A percentile compares a stretch with the other conserved stretches of the same genome.
These are phyloP conservation scores for Molothrus aeneus DNA, from an alignment of 2,797 vertebrate genomes.

Conservation along the genomic window DNA sequence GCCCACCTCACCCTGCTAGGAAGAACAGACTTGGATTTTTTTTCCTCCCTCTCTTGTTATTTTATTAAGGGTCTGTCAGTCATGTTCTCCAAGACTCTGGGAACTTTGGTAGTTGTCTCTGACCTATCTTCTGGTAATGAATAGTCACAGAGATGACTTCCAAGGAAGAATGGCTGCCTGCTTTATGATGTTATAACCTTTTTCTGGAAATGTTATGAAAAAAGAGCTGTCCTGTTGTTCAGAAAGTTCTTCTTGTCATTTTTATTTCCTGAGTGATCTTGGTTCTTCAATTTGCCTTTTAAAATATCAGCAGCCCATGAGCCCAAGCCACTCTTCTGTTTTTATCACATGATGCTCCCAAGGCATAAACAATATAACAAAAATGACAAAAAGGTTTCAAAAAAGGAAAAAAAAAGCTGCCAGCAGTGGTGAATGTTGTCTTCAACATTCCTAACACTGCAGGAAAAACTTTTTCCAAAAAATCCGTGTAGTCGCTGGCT, in stretches of 20 bases:
- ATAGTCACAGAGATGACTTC: neutral
- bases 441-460: neutral
- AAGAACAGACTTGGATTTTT: neutral
- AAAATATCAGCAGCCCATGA: neutral
- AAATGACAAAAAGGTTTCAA: neutral
- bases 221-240: neutral
- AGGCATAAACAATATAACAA: neutral
- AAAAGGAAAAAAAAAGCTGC: neutral
- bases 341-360: neutral
- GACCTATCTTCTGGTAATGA: neutral
- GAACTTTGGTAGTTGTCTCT: neutral
- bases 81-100: neutral
- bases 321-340: neutral
- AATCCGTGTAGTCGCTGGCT: neutral
- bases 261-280: neutral
- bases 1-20: neutral
- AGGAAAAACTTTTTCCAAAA: neutral
- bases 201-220: neutral
- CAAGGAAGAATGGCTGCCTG: neutral
- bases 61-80: neutral
- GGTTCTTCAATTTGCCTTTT: neutral
- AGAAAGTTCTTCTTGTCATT: neutral
- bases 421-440: neutral
- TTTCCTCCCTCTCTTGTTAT: fast-evolving
- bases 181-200: neutral